phyloP scores from a whole-genome alignment of 2,888 invertebrate species.

The Macrophya alboannulata region DNA sequence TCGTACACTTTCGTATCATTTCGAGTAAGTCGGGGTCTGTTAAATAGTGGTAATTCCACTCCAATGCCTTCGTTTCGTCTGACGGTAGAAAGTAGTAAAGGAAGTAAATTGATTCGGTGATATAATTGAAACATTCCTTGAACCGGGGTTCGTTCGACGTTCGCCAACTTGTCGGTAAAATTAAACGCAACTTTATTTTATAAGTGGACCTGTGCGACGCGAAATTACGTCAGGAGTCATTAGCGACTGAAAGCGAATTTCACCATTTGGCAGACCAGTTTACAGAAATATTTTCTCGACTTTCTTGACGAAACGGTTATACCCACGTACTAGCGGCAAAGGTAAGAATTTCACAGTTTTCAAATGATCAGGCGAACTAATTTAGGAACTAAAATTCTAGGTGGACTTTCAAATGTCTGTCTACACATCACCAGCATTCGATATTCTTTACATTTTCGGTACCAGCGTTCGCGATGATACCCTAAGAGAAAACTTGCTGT shows the following conservation, averaged over 20 bases:
- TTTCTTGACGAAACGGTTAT: neutral
- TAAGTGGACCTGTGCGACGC: neutral
- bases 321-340: too few relatives aligned
- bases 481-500: slow-evolving; percentile 64
- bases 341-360: neutral
- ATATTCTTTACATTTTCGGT: slow-evolving; percentile 80
- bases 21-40: neutral
- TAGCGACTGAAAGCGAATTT: slow-evolving; percentile 14
- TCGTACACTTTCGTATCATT: neutral
- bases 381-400: slow-evolving; percentile 70
- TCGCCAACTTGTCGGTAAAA: slow-evolving; percentile 5
- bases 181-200: slow-evolving; percentile 35
- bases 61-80: slow-evolving; percentile 22
- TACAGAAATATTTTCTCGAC: neutral
- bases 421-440: slow-evolving; percentile 79
- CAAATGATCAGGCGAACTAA: neutral
- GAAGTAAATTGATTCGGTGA: slow-evolving; percentile 28
- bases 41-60: slow-evolving; percentile 20
- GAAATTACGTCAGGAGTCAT: slow-evolving; percentile 11
- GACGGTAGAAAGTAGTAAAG: neutral
- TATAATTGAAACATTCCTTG: slow-evolving; percentile 45
- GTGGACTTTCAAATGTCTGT: slow-evolving; percentile 80
- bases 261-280: neutral
- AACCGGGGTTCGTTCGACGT: slow-evolving; percentile 34
- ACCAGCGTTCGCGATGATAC: slow-evolving; percentile 74